Evolutionary conservation across 1,140 invertebrate genomes (phyloP), one percentile per base, ranked within the genome.

Genomic region (Halesus radiatus): DNA sequence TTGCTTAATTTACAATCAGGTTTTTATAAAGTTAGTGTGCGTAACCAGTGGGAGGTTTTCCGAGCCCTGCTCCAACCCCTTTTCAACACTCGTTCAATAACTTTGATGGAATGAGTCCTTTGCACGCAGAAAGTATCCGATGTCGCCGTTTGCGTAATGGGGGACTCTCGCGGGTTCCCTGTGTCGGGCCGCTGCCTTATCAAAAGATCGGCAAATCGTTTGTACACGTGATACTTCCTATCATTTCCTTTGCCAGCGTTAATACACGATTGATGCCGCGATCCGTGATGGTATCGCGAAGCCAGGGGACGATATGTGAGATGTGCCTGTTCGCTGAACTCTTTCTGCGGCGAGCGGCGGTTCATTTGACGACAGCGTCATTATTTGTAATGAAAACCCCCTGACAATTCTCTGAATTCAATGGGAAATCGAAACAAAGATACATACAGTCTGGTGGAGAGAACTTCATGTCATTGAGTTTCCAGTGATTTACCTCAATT

Each of bases 151-250:
- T 16, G 54, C 75, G 29, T 37, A 50, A 56, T 68, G 54, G 58
- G 79, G 76, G 77, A 7, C 37, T 45, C 37, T 45, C 37, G 37
- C 37, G 8, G 77, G 62, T 76, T 77, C 75, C 26, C 66, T 62
- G 64, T 58, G 73, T 76, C 26, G 53, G 50, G 53, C 62, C 80
- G 60, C 80, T 53, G 72, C 58, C 76, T 66, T 77, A 81, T 81
- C 80, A 81, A 81, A 81, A 73, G 80, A 81, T 81, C 80, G 80
- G 80, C 80, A 52, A 77, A 64, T 52, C 75, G 80, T 82, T 82
- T 76, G 78, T 80, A 82, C 75, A 80, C 81, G 81, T 79, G 81
- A 82, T 82, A 82, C 81, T 82, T 82, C 81, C 81, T 82, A 82
- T 80, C 78, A 77, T 58, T 70, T 66, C 75, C 58, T 80, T 78